Evolutionary conservation across 2,113 vertebrate genomes (phyloP), one percentile per base, ranked within the genome.

Genomic region (Porphyrio hochstetteri): DNA sequence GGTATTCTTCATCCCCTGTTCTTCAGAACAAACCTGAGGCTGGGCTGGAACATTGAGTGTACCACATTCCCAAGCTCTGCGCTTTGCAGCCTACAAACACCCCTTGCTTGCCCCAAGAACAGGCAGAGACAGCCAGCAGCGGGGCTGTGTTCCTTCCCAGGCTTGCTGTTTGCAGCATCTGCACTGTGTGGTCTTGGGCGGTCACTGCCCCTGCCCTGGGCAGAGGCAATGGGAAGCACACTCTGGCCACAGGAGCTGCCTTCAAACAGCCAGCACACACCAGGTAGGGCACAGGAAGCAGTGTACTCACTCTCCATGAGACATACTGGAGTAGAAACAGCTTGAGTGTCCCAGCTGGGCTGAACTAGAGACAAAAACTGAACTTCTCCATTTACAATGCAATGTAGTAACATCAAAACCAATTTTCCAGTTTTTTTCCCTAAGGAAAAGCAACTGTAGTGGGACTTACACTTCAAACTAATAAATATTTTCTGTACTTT

Each of bases 31-130:
- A 53, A 33, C 7, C 56, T 7, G 25, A 2, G 44, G 8, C 53
- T 82, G 48, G 42, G 25, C 71, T 89, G 84, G n/a, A n/a, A 25
- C 0, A 0, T 33, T 3, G 1, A 18, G 59, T 24, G 0, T n/a
- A 35, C 40, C 19, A 15, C 33, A 9, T 59, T 24, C 36, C 4
- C 0, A 21, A 86, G 18, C n/a, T 52, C 70, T 76, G 42, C 57
- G n/a, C 15, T 48, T 46, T 25, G 46, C 59, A 55, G 65, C 33
- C 86, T 46, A 57, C 33, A 63, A 44, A 16, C 9, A 36, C 13
- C 64, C 5, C 36, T n/a, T 48, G 55, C 38, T 76, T n/a, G 67
- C 50, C 64, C 29, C 0, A 3, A 11, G 76, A 52, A 8, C 13
- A 21, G 60, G 11, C 20, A 27, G 35, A 27, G 55, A 38, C 64